Conservation (phyloP, 1,140 invertebrate genomes). For the Odontomachus brunneus region DNA sequence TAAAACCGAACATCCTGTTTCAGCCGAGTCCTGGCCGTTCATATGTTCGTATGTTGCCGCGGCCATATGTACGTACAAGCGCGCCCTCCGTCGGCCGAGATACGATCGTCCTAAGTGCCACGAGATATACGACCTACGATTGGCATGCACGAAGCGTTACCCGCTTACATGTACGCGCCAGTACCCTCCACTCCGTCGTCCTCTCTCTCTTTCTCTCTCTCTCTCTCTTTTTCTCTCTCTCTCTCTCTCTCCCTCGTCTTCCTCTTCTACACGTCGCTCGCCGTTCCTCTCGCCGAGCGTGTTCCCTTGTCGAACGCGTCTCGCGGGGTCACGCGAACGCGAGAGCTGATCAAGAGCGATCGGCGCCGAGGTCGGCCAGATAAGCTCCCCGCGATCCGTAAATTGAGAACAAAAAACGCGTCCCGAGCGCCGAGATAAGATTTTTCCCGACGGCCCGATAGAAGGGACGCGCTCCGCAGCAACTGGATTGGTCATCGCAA, state of each 20-base stretch:
- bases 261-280: background rate
- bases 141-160: constrained; percentile 77
- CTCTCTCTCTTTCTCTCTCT: too few relatives aligned
- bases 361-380: constrained; percentile 4
- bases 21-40: constrained; percentile 44
- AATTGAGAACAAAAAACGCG: constrained; percentile 1
- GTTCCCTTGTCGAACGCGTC: constrained; percentile 63
- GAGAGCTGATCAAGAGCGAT: constrained; percentile 58
- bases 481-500: too few relatives aligned
- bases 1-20: constrained; percentile 73
- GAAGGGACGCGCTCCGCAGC: too few relatives aligned
- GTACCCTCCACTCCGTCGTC: constrained; percentile 48
- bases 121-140: constrained; percentile 77
- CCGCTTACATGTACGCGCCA: constrained; percentile 73
- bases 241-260: background rate
- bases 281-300: constrained; percentile 22
- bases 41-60: background rate
- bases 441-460: too few relatives aligned
- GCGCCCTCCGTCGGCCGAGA: constrained; percentile 70
- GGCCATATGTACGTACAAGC: constrained; percentile 54
- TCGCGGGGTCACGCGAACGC: constrained; percentile 49
- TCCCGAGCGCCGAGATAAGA: background rate
- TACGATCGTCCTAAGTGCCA: constrained; percentile 74
- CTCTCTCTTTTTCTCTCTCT: too few relatives aligned
- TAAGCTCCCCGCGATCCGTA: constrained; percentile 17